phyloP scores from a whole-genome alignment of 2,888 invertebrate species.

The Dryocosmus kuriphilus region DNA sequence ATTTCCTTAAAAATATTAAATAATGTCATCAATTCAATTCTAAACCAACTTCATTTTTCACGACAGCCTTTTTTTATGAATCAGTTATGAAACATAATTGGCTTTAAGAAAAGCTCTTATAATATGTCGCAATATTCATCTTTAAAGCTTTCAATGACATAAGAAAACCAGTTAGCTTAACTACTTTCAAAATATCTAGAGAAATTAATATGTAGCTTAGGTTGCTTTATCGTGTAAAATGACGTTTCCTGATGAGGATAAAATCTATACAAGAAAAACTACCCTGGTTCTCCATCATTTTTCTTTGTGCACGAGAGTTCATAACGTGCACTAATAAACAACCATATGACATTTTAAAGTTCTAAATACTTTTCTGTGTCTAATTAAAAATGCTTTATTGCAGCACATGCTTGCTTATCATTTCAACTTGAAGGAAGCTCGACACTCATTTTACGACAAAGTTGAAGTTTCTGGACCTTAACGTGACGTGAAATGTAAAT shows the following conservation, averaged over 20 bases:
- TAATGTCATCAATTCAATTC: too few relatives aligned
- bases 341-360: not conserved
- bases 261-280: conserved; percentile 9
- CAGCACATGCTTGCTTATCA: not conserved
- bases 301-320: not conserved
- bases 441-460: too few relatives aligned
- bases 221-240: not conserved
- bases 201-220: not conserved
- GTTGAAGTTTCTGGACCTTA: too few relatives aligned
- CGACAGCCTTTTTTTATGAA: not conserved
- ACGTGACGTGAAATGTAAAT: not conserved
- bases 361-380: not conserved
- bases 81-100: not conserved
- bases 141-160: not conserved
- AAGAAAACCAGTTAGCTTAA: not conserved
- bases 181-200: not conserved
- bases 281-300: conserved; percentile 1
- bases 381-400: conserved; percentile 15
- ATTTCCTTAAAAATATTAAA: too few relatives aligned
- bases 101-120: not conserved
- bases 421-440: not conserved
- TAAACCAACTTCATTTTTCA: too few relatives aligned
- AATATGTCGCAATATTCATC: not conserved
- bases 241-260: not conserved
- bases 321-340: not conserved